phyloP scores from a whole-genome alignment of 2,113 vertebrate genomes.

The Cyprinodon variegatus region DNA sequence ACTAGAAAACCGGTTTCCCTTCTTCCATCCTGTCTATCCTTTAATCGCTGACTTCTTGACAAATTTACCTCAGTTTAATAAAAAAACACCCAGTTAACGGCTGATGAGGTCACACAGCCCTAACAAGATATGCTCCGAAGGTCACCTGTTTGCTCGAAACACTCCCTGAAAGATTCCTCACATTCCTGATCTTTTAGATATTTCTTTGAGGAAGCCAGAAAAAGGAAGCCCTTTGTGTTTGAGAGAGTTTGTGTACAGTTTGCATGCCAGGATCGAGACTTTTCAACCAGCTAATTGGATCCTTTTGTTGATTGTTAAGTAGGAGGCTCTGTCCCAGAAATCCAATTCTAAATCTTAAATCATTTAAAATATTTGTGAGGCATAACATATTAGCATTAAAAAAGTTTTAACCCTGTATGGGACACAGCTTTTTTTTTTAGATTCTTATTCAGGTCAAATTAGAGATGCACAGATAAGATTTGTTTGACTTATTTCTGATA shows the following conservation, averaged over 20 bases:
- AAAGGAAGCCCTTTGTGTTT: conserved; percentile 52
- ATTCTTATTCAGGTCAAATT: conserved; percentile 17
- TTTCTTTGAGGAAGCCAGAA: conserved; percentile 49
- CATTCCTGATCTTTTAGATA: conserved; percentile 60
- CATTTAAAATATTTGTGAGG: not conserved
- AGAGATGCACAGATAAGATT: not conserved
- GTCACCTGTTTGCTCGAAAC: conserved; percentile 62
- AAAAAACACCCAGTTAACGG: conserved; percentile 15
- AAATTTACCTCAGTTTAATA: conserved; percentile 10
- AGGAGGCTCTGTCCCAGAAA: not conserved
- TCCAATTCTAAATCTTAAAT: not conserved
- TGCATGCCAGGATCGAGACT: conserved; percentile 20
- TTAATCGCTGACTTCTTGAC: not conserved
- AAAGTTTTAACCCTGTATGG: not conserved
- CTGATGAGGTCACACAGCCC: conserved; percentile 36
- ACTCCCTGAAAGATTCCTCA: conserved; percentile 66
- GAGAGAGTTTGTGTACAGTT: conserved; percentile 23
- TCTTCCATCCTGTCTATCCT: not conserved
- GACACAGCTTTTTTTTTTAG: not conserved
- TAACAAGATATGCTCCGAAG: conserved; percentile 24
- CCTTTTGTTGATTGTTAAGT: conserved; percentile 19
- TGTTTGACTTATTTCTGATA: not conserved
- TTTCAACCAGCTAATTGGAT: conserved; percentile 28
- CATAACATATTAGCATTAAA: not conserved
- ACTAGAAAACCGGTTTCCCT: not conserved